Evolutionary conservation across 2,888 invertebrate species (phyloP), one percentile per base, ranked within the genome.

Genomic region (Caradrina kadenii): DNA sequence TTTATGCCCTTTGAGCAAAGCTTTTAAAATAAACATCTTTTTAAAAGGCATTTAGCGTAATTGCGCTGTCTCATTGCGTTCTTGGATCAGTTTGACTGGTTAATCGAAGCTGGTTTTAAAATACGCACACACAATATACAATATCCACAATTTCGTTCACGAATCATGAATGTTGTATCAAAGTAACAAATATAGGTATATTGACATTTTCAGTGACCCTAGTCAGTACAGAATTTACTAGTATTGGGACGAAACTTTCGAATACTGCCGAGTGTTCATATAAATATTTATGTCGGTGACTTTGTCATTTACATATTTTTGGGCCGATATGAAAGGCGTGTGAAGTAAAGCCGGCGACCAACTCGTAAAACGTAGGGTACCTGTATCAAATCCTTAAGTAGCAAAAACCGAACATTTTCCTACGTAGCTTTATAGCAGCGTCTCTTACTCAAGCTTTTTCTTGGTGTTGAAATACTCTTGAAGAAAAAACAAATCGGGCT

Each of bases 261-360:
- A 77, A 81, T 81, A 70, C 79, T 68, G 73, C 69, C 61, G 69
- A 71, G 74, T 76, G 63, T 79, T 59, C 54, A 62, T 69, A 79
- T 81, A 79, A 76, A 81, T 79, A 81, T 81, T 74, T 79, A 81
- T 81, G 66, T 63, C 53, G 59, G 69, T 66, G 67, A 76, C 72
- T 79, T 64, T 63, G 71, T 73, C 52, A 81, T 81, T 69, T 79
- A 81, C 79, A 81, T 81, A 81, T 76, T 79, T 79, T 78, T 72
- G 59, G 70, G 55, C 31, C 31, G 42, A 70, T 79, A 66, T 79
- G 62, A 73, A 70, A 69, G 66, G 68, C 69, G 67, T 75, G 69
- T 69, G 72, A 63, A 80, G 69, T 56, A 26, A 50, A 70, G 68
- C 52, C 60, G 19, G 48, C 63, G 52, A 48, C 73, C 55, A 67